Evolutionary conservation across 2,888 invertebrate species (phyloP), one percentile per base, ranked within the genome.

Genomic region (Onthophagus sagittarius): DNA sequence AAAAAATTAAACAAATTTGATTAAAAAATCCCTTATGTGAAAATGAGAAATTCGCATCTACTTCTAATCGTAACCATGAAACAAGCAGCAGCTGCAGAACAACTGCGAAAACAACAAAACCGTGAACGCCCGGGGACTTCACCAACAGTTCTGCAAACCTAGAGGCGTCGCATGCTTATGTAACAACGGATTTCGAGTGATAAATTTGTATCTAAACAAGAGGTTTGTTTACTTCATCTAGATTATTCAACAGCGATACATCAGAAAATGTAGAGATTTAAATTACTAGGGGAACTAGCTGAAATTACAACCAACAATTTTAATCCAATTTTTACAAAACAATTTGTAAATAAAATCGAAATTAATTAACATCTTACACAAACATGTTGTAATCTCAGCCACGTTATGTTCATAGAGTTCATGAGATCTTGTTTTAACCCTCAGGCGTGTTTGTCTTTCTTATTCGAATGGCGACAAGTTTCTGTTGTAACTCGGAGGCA

Each of bases 131-230:
- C 11, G 39, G 39, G 39, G 39, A 53, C 39, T 53, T 53, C 39
- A 7, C 39, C 39, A 53, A 53, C 39, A 53, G 6, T 53, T 53
- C 39, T 53, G 39, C 39, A 53, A 53, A 53, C 39, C 39, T 53
- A 4, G 9, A 53, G 39, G 39, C 39, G 11, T 53, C 11, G 23
- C 39, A 9, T 11, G 39, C 39, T 53, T 53, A 53, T 53, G 39
- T 53, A 53, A 11, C 39, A 11, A 31, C 67, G 32, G 7, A 23
- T 67, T 67, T 67, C 67, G 67, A 31, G 31, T 67, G 32, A 67
- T 67, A 67, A 67, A 67, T 67, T 67, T 32, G 32, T 67, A 67
- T 23, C 67, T 67, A 67, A 67, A 67, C 67, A 67, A 53, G 39
- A 53, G 31, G 67, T 67, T 67, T 67, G 67, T 67, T 67, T 67